A percentile compares a stretch with the other conserved stretches of the same genome.
Conservation (phyloP, 2,113 vertebrate species). For the Sakesphorus luctuosus region DNA sequence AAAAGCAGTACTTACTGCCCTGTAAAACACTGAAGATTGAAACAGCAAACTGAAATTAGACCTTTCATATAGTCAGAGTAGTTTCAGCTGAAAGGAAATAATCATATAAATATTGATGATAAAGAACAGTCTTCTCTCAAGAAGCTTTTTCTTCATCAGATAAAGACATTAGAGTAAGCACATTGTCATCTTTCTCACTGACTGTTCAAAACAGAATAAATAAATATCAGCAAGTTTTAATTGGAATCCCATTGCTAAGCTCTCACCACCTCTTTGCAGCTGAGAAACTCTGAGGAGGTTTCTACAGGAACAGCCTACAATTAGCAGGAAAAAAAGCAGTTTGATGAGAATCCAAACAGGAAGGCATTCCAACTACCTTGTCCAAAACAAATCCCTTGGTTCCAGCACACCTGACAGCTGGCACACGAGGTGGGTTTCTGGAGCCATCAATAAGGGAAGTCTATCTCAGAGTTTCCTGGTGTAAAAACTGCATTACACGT, state of each 20-base stretch:
- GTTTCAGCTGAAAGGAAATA: background rate
- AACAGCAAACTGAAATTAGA: background rate
- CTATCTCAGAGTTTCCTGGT: background rate
- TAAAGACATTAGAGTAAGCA: background rate
- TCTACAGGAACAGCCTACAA: background rate
- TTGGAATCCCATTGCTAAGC: background rate
- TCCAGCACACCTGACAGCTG: conserved; percentile 16
- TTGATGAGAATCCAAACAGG: background rate
- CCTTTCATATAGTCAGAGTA: background rate
- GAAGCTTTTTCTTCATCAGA: background rate
- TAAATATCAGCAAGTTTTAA: background rate
- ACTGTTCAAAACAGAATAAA: background rate
- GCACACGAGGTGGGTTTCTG: background rate
- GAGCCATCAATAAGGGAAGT: background rate
- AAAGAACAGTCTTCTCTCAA: background rate
- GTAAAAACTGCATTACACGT: background rate
- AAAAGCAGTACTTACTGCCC: background rate
- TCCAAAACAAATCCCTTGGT: background rate
- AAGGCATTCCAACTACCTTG: background rate
- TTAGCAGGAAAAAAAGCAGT: background rate
- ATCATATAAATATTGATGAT: background rate
- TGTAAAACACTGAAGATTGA: background rate
- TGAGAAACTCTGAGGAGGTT: background rate
- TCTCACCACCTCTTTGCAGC: background rate
- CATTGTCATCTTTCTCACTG: background rate